Evolutionary conservation across 1,140 invertebrate genomes (phyloP), one percentile per base, ranked within the genome.

Genomic region (Drosophila nigrodunni): DNA sequence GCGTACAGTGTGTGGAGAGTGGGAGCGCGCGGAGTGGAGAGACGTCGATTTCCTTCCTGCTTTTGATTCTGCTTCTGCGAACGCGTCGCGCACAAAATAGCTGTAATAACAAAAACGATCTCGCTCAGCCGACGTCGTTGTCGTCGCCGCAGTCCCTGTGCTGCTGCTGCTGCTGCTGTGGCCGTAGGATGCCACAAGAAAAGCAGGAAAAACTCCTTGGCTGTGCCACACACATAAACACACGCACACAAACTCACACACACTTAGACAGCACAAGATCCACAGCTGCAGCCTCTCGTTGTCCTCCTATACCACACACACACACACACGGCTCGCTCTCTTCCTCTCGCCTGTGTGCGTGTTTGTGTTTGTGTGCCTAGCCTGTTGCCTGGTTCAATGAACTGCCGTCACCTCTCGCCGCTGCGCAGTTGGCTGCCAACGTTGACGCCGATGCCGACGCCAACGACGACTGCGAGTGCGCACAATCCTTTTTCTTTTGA

Each of bases 131-230:
- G 44, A 25, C 25, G 43, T 70, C 21, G 37, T 41, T 25, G 54
- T 18, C 54, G 55, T 18, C 34, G 50, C 7, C 25, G 35, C 35
- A 49, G 35, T 60, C 57, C 58, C 25, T 39, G 60, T 10, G 69
- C 64, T 34, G 2, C 8, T 61, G 58, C 57, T 61, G 58, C 57
- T 44, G 73, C 62, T 68, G 64, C 35, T 62, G 50, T 50, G 49
- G 76, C 74, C 71, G 81, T 85, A 87, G 82, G 82, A 87, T 83
- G 79, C 77, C 59, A 88, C 83, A 87, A 88, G 85, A 88, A 88
- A 88, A 88, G 83, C 83, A 88, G 83, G 83, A 88, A 88, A 88
- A 88, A 89, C 83, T 88, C 83, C 83, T 88, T 88, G 83, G 77
- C 74, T 75, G 62, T 43, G 9, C 79, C 54, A 21, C 10, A 3